Conservation (phyloP, 2,113 vertebrate genomes). For the Brachypteracias leptosomus region DNA sequence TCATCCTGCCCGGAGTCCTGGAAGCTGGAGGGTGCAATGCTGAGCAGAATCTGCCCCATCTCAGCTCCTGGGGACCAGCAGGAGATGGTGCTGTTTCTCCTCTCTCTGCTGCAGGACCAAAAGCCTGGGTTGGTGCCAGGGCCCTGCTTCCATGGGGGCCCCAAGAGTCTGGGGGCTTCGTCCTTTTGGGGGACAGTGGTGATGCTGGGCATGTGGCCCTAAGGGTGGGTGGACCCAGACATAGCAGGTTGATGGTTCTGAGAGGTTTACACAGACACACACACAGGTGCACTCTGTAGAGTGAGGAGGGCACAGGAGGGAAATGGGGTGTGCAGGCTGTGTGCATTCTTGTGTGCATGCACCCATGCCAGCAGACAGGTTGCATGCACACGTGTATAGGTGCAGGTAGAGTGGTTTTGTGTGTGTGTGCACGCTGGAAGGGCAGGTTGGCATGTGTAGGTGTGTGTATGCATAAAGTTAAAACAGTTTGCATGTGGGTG, state of each 20-base stretch:
- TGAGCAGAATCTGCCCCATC: background rate
- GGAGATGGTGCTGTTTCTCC: conserved; percentile 50
- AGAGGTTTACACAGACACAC: background rate
- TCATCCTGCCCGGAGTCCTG: accelerated
- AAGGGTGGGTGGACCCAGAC: background rate
- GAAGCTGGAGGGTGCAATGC: accelerated
- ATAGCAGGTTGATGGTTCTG: background rate
- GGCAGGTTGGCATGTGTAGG: accelerated
- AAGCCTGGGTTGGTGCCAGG: background rate
- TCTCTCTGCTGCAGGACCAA: background rate
- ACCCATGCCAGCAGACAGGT: accelerated
- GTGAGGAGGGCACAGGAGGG: background rate
- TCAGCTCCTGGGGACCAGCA: background rate
- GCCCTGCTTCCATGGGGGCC: background rate
- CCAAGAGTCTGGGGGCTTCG: accelerated
- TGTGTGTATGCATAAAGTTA: accelerated
- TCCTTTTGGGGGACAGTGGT: background rate
- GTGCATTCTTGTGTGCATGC: accelerated
- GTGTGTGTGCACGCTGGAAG: background rate
- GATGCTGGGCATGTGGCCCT: accelerated
- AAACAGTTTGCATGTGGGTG: background rate
- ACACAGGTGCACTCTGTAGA: accelerated
- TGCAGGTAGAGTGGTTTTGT: background rate
- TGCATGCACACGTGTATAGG: accelerated
- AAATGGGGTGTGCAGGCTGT: background rate